Evolutionary conservation across 2,888 invertebrate genomes (phyloP).

Genomic region (Octodonta nipae): DNA sequence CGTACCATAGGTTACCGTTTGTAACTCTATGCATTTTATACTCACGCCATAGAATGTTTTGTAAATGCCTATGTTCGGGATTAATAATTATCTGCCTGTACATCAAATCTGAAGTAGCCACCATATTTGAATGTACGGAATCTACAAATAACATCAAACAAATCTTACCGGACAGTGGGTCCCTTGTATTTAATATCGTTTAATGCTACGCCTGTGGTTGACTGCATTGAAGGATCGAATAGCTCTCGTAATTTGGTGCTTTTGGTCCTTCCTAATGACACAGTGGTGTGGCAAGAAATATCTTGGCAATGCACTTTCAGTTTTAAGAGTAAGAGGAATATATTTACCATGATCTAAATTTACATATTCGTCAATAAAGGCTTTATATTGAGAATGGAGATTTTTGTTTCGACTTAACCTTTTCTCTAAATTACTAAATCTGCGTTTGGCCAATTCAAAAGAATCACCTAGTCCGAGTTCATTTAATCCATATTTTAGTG

Average conservation of each 20-base stretch:
- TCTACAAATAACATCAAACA: constrained; percentile 8
- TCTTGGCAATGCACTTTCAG: background rate
- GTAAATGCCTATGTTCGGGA: too few relatives aligned
- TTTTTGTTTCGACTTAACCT: background rate
- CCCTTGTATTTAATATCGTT: too few relatives aligned
- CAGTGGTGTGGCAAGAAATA: too few relatives aligned
- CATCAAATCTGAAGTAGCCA: constrained; percentile 6
- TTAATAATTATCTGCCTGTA: too few relatives aligned
- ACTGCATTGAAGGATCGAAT: too few relatives aligned
- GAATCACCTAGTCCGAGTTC: too few relatives aligned
- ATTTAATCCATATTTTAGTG: too few relatives aligned
- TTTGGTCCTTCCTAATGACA: too few relatives aligned
- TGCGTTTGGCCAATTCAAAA: background rate
- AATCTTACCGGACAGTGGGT: constrained; percentile 7
- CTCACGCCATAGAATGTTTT: too few relatives aligned
- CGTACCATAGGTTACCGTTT: constrained; percentile 9
- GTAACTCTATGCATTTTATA: constrained; percentile 7
- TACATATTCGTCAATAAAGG: constrained; percentile 7
- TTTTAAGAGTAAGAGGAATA: constrained; percentile 4
- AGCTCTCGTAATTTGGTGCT: constrained; percentile 11
- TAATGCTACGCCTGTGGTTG: too few relatives aligned
- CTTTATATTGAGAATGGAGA: constrained; percentile 3
- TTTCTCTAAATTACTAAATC: constrained; percentile 4
- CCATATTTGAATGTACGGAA: constrained; percentile 8
- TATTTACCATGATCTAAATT: constrained; percentile 5